Percentiles rank a stretch among this genome's conserved stretches.
Conservation (phyloP, 2,113 vertebrate species). For the Phyllostomus discolor region DNA sequence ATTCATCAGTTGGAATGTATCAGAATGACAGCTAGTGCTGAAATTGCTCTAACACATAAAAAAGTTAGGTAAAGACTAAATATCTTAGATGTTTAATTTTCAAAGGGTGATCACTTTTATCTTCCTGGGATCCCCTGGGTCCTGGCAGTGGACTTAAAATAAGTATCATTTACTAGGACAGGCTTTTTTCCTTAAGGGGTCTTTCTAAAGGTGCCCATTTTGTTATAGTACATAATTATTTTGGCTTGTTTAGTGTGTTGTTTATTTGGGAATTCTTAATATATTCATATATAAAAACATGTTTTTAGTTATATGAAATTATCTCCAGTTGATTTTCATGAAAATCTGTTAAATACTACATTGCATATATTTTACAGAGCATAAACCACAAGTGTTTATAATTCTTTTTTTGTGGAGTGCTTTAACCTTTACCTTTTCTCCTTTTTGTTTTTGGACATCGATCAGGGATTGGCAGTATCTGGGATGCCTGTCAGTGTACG, state of each 20-base stretch:
- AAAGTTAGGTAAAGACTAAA: not conserved
- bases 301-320: constrained; percentile 37
- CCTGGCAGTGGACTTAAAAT: not conserved
- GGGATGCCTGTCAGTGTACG: not conserved
- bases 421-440: not conserved
- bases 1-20: not conserved
- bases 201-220: not conserved
- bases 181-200: not conserved
- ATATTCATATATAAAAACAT: constrained; percentile 14
- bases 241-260: not conserved
- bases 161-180: not conserved
- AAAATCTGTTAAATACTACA: not conserved
- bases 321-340: constrained; percentile 11
- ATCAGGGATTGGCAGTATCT: not conserved
- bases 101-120: not conserved
- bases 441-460: not conserved
- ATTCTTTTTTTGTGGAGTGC: not conserved
- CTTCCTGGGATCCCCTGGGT: not conserved
- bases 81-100: constrained; percentile 23
- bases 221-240: not conserved
- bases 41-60: not conserved
- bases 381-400: not conserved
- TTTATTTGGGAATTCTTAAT: constrained; percentile 39
- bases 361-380: constrained; percentile 22
- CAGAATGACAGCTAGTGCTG: not conserved